phyloP scores from a whole-genome alignment of 2,888 invertebrate species.

The Fragum sueziense region DNA sequence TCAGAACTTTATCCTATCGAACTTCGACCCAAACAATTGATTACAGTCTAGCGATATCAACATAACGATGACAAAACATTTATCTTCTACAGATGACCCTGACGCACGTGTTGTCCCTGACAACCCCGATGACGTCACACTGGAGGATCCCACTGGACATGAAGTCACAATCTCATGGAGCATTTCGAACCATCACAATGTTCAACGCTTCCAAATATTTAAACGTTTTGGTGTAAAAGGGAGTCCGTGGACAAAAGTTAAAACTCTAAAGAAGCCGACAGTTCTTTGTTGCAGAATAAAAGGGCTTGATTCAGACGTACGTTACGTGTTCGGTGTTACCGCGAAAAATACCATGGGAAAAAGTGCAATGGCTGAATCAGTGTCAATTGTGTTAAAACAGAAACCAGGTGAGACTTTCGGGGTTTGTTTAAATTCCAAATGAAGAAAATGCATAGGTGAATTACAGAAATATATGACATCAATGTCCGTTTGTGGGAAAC shows the following conservation, averaged over 20 bases:
- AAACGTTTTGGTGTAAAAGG: neutral
- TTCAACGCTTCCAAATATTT: constrained; percentile 12
- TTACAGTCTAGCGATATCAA: too few relatives aligned
- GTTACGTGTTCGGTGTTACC: constrained; percentile 47
- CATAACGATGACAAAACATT: too few relatives aligned
- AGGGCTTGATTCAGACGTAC: constrained; percentile 19
- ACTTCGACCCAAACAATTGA: too few relatives aligned
- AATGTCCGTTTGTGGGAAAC: too few relatives aligned
- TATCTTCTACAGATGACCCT: neutral
- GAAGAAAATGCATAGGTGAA: too few relatives aligned
- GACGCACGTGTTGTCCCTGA: constrained; percentile 11
- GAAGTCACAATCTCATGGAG: constrained; percentile 35
- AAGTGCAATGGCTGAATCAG: constrained; percentile 43
- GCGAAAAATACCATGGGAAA: constrained; percentile 29
- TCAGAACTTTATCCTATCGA: too few relatives aligned
- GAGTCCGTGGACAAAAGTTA: constrained; percentile 28
- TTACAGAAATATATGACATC: too few relatives aligned
- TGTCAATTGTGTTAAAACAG: constrained; percentile 29
- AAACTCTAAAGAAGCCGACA: neutral
- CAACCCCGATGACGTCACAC: constrained; percentile 26
- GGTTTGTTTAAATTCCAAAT: too few relatives aligned
- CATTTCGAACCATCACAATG: neutral
- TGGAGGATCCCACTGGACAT: constrained; percentile 14
- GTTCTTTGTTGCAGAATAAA: neutral
- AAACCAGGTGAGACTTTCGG: constrained; percentile 29